Conservation (phyloP, 2,888 invertebrate species). For the Dugesia japonica region DNA sequence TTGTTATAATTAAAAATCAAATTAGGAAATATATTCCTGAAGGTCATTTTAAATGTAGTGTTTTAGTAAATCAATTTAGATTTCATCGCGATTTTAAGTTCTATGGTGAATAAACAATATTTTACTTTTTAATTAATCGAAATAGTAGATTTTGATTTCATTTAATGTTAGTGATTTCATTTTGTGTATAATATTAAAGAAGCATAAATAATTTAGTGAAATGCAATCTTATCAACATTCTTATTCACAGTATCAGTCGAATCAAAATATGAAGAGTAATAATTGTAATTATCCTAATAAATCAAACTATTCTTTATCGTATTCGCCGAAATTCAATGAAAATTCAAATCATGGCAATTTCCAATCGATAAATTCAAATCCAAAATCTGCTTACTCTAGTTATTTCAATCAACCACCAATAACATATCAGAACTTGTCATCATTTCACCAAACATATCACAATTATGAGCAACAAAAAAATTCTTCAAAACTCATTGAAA, state of each 20-base stretch:
- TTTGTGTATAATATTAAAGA: too few relatives aligned
- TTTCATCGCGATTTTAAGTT: constrained; percentile 13
- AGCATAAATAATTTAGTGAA: not conserved
- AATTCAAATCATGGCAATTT: not conserved
- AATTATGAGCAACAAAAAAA: not conserved
- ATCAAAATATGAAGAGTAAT: not conserved
- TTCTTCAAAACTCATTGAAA: too few relatives aligned
- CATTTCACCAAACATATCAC: constrained; percentile 2
- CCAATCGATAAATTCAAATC: not conserved
- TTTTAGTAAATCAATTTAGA: not conserved
- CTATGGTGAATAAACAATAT: constrained; percentile 6
- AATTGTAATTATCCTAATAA: not conserved
- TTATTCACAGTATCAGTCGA: not conserved
- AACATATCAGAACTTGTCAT: not conserved
- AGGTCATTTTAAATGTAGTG: not conserved
- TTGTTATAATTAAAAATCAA: too few relatives aligned
- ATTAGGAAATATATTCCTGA: too few relatives aligned
- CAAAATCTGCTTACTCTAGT: not conserved
- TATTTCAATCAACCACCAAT: not conserved
- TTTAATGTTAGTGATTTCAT: too few relatives aligned
- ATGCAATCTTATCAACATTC: constrained; percentile 8
- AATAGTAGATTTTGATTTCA: too few relatives aligned
- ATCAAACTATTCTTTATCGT: too few relatives aligned
- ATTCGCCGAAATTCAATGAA: too few relatives aligned
- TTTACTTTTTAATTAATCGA: not conserved